phyloP scores from a whole-genome alignment of 2,797 vertebrate species.

The Knipowitschia caucasica region DNA sequence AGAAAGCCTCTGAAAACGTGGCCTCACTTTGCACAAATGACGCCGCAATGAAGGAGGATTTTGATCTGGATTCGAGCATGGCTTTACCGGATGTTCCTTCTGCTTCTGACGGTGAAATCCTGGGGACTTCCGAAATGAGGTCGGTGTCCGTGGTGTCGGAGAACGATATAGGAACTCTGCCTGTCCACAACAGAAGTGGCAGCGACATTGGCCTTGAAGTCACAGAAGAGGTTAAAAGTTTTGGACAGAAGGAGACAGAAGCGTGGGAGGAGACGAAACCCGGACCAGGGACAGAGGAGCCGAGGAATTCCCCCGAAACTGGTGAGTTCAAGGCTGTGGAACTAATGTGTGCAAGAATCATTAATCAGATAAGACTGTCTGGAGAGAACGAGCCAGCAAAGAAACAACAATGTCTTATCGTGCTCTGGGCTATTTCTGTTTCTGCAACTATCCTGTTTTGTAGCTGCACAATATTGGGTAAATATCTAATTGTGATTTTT shows the following conservation, averaged over 20 bases:
- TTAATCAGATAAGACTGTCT: background rate
- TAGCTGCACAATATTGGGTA: no score
- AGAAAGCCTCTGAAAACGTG: conserved; percentile 19
- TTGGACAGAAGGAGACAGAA: conserved; percentile 55
- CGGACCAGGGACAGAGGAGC: conserved; percentile 62
- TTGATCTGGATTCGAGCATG: conserved; percentile 40
- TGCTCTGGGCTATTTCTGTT: background rate
- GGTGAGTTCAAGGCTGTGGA: conserved; percentile 53
- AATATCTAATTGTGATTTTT: no score
- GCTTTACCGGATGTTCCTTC: conserved; percentile 6
- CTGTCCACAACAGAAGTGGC: conserved; percentile 67
- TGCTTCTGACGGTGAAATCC: conserved; percentile 4
- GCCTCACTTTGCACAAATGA: conserved; percentile 50
- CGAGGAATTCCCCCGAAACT: conserved; percentile 57
- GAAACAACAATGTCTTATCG: background rate
- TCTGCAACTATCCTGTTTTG: no score
- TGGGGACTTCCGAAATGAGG: conserved; percentile 67
- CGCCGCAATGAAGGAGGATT: conserved; percentile 44
- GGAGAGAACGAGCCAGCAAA: background rate
- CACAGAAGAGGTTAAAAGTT: conserved; percentile 56
- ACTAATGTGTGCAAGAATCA: background rate
- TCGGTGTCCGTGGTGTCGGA: conserved; percentile 75
- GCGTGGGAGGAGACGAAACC: conserved; percentile 51
- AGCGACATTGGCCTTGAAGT: conserved; percentile 76
- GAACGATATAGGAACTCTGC: conserved; percentile 59